Evolutionary conservation across 2,888 invertebrate species (phyloP), one percentile per base, ranked within the genome.

Genomic region (Phasia obesa): DNA sequence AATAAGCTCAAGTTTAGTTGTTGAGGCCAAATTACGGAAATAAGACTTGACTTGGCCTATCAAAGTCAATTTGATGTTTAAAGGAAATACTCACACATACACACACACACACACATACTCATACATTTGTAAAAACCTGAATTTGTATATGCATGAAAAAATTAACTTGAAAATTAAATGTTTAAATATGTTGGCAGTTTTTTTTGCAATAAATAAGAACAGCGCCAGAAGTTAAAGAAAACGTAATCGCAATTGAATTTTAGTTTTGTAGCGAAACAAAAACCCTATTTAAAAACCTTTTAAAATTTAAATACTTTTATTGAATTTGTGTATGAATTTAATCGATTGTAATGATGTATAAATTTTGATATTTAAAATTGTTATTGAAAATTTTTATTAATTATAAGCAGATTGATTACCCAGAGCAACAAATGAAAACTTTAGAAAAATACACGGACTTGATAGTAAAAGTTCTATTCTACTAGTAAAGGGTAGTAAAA

Each of bases 1-100:
- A 75, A 79, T 78, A 64, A 79, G 65, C 47, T 42, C 42, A 71
- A 83, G 75, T 79, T 76, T 67, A 83, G 79, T 71, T 79, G 79
- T 79, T 76, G 60, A 55, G 75, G 67, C 49, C 76, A 79, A 79
- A 76, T 79, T 83, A 83, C 75, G 79, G 75, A 83, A 76, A 83
- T 76, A 42, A 60, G 71, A 38, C 67, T 76, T 75, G 75, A 76
- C 55, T 81, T 71, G 75, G 60, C 53, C 67, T 49, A 60, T 79
- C 83, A 79, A 78, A 75, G 78, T 83, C 65, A 83, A 55, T 79
- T 67, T 60, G 21, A 42, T 57, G 49, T 74, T 57, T 49, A 51
- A 47, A 60, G 25, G 31, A 70, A 60, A 27, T 47, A 73, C 11
- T n/a, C 25, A 47, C 17, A 44, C 23, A 57, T n/a, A 19, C 59